Percentiles rank a stretch among this genome's conserved stretches.
phyloP scores from a whole-genome alignment of 1,140 invertebrate species.

The Zaprionus africanus region DNA sequence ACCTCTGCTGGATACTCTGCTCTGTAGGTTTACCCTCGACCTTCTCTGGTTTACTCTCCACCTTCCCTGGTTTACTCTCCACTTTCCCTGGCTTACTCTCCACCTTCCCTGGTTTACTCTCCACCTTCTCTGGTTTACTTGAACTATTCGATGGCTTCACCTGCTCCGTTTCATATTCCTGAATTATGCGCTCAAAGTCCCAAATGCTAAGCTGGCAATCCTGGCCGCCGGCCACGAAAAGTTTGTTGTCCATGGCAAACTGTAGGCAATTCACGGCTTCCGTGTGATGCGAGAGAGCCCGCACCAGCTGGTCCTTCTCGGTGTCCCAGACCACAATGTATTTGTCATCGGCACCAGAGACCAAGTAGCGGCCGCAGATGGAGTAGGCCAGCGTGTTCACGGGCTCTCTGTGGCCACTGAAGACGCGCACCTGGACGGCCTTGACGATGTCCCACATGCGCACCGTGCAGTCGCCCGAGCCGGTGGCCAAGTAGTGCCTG shows the following conservation, averaged over 20 bases:
- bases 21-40: not conserved
- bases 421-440: conserved; percentile 48
- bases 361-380: conserved; percentile 50
- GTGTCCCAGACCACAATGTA: conserved; percentile 56
- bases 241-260: conserved; percentile 48
- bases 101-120: no score
- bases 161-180: conserved; percentile 10
- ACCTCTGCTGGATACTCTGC: not conserved
- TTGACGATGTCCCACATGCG: conserved; percentile 56
- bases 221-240: conserved; percentile 48
- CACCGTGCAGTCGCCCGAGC: conserved; percentile 56
- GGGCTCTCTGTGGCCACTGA: conserved; percentile 38
- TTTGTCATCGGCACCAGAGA: conserved; percentile 46
- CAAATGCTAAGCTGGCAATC: conserved; percentile 53
- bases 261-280: conserved; percentile 32
- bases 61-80: no score
- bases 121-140: no score
- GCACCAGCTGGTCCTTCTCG: conserved; percentile 26
- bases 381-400: conserved; percentile 48
- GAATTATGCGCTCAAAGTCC: conserved; percentile 51
- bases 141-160: not conserved
- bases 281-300: conserved; percentile 34
- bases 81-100: not conserved
- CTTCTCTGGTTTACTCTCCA: no score
- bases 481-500: conserved; percentile 60